These are phyloP conservation scores for Clistopyga incitator DNA, from an alignment of 2,888 invertebrate genomes.

Conservation along the genomic window DNA sequence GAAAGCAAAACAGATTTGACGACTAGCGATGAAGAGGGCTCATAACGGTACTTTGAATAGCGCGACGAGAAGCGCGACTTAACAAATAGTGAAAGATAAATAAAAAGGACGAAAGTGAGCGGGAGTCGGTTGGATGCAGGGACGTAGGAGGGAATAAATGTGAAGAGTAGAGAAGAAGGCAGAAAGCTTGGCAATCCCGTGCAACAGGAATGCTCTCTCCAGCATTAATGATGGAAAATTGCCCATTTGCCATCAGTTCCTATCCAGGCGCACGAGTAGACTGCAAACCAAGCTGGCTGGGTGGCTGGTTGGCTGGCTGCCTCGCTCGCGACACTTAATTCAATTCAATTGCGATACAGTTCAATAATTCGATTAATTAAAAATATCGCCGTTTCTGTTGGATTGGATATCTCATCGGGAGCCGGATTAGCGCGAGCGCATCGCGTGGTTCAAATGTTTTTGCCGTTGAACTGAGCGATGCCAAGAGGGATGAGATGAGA, in stretches of 20 bases:
- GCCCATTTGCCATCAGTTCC: conserved; percentile 71
- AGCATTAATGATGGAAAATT: conserved; percentile 80
- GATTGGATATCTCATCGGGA: conserved; percentile 33
- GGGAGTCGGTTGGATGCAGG: background rate
- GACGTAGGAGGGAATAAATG: background rate
- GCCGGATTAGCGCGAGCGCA: conserved; percentile 17
- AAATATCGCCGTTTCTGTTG: conserved; percentile 77
- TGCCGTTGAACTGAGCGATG: conserved; percentile 24
- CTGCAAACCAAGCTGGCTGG: conserved; percentile 29
- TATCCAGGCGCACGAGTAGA: conserved; percentile 68
- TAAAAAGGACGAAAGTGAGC: conserved; percentile 2
- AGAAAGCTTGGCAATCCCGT: background rate
- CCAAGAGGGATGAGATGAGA: conserved; percentile 22
- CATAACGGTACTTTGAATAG: background rate
- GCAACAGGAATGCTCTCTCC: conserved; percentile 39
- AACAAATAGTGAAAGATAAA: background rate
- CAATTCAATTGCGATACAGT: conserved; percentile 83
- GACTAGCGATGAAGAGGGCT: background rate
- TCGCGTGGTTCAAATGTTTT: conserved; percentile 40
- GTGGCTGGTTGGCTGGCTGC: conserved; percentile 28
- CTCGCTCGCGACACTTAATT: conserved; percentile 79
- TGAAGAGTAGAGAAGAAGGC: conserved; percentile 23
- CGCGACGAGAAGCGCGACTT: conserved; percentile 2
- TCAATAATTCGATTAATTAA: conserved; percentile 84
- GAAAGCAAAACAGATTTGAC: background rate